Conservation (phyloP, 2,113 vertebrate species). For the Siniperca chuatsi region DNA sequence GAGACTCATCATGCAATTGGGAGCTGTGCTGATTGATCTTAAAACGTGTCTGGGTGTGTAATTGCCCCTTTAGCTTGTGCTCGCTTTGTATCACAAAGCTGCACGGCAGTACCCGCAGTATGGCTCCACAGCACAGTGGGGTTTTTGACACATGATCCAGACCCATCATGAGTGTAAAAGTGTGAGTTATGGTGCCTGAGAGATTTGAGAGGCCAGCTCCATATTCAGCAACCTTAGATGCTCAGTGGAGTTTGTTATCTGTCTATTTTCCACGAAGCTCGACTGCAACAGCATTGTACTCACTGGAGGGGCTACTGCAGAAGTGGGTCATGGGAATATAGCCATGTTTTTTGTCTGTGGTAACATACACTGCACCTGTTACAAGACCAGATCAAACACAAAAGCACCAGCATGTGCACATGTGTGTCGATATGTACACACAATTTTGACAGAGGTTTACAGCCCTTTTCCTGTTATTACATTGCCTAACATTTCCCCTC, state of each 20-base stretch:
- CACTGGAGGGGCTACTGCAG: slow-evolving; percentile 27
- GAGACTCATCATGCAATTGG: slow-evolving; percentile 56
- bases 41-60: slow-evolving; percentile 66
- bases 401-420: not conserved
- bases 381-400: slow-evolving; percentile 53
- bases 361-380: slow-evolving; percentile 54
- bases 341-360: not conserved
- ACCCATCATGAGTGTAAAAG: slow-evolving; percentile 49
- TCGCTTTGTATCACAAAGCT: slow-evolving; percentile 24
- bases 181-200: slow-evolving; percentile 50
- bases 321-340: slow-evolving; percentile 61
- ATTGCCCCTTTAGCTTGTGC: slow-evolving; percentile 57
- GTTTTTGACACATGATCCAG: slow-evolving; percentile 58
- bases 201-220: slow-evolving; percentile 50
- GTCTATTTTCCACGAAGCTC: slow-evolving; percentile 29
- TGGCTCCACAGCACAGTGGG: slow-evolving; percentile 31
- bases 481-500: not conserved
- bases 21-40: slow-evolving; percentile 69
- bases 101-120: slow-evolving; percentile 11
- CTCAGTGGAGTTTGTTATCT: slow-evolving; percentile 54
- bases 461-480: slow-evolving; percentile 1
- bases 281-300: slow-evolving; percentile 10
- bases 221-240: slow-evolving; percentile 43
- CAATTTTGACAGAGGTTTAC: slow-evolving; percentile 3
- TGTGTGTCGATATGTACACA: slow-evolving; percentile 17